phyloP scores from a whole-genome alignment of 1,140 invertebrate species.

The Drosophila melanogaster region Release_6_plus_ISO1_MT NT_037436.4:17007501-17008000 shows the following conservation, averaged over 20 bases:
- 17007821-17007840: conserved; percentile 74
- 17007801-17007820: conserved; percentile 66
- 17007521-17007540: conserved; percentile 24
- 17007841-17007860: conserved; percentile 40
- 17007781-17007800: conserved; percentile 70
- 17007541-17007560: conserved; percentile 30
- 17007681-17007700: conserved; percentile 52
- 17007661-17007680: conserved; percentile 26
- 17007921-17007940: conserved; percentile 60
- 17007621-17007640: conserved; percentile 18
- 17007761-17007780: conserved; percentile 72
- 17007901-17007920: conserved; percentile 62
- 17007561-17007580: conserved; percentile 26
- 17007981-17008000: conserved; percentile 64
- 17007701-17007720: too few relatives aligned
- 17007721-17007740: conserved; percentile 52
- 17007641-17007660: conserved; percentile 48
- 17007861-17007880: neutral
- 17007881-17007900: conserved; percentile 67
- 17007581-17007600: conserved; percentile 42
- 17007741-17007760: conserved; percentile 75
- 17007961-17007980: conserved; percentile 10
- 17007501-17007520: conserved; percentile 6
- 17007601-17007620: conserved; percentile 31
- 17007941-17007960: conserved; percentile 62